Evolutionary conservation across 2,888 invertebrate genomes (phyloP), one percentile per base, ranked within the genome.

Genomic region (Pseudanteris insignis): DNA sequence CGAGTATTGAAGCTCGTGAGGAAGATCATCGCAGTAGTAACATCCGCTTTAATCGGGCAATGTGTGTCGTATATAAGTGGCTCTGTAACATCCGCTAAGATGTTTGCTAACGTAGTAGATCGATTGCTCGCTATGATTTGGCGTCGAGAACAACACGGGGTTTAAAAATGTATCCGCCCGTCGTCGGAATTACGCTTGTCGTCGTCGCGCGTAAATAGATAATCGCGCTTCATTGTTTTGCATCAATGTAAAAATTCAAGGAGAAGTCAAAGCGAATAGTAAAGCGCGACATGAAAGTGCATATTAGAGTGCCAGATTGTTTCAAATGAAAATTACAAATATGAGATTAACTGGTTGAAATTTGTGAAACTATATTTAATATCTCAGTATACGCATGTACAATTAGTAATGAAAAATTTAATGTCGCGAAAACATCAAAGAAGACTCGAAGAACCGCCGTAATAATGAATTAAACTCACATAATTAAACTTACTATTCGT

Each of bases 151-250:
- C 38, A 53, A 53, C 51, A 51, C 50, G 18, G 21, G 21, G 5
- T 30, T 53, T 36, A 51, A 59, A 53, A 50, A 58, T 44, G 57
- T 33, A 57, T 48, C 37, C 37, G 29, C 15, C 10, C 30, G 55
- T 47, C 55, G 55, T 18, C 28, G 41, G 34, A 46, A 54, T 46
- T 46, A 46, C 32, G 46, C 21, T 25, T 38, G 38, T 46, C 46
- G 54, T 46, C 54, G 40, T 30, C 33, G n/a, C 47, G 24, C 30
- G 47, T 57, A 57, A 57, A 57, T 57, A 57, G 41, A 57, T 57
- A 57, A 57, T 57, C 47, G 43, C 41, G 57, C 7, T 58, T 58
- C 58, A 58, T 58, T 58, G 58, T 50, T 58, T 58, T 50, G 58
- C 48, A 44, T 50, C 44, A 44, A 50, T 58, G 50, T 44, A 48